These are phyloP conservation scores for Nansenia antarctica DNA, from an alignment of 2,113 vertebrate species.

Conservation along the genomic window DNA sequence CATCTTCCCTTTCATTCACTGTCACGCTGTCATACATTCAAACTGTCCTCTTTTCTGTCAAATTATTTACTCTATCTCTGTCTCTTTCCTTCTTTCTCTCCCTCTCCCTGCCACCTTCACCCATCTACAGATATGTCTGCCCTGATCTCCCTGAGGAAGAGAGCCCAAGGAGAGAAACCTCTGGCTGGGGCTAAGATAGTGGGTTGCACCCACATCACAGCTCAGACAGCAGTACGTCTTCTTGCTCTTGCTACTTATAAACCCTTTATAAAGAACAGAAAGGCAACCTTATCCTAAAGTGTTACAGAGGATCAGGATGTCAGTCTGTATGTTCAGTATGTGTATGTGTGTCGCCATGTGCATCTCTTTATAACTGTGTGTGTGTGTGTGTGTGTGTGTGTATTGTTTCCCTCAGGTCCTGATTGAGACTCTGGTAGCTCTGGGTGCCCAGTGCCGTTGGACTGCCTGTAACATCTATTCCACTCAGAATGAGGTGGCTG, in stretches of 20 bases:
- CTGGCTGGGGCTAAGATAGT: constrained; percentile 96
- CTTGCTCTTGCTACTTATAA: neutral
- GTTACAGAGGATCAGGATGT: no score
- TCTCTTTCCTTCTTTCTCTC: neutral
- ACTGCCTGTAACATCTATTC: constrained; percentile 98
- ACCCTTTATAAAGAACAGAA: no score
- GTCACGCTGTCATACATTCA: neutral
- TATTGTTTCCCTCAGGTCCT: constrained; percentile 78
- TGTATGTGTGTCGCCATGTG: no score
- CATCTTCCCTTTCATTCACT: neutral
- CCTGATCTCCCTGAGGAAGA: constrained; percentile 95
- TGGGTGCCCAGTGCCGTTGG: constrained; percentile 98
- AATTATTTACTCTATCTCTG: neutral
- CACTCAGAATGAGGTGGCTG: constrained; percentile 97
- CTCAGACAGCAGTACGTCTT: constrained; percentile 91
- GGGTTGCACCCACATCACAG: constrained; percentile 97
- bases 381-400: neutral
- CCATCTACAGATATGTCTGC: constrained; percentile 93
- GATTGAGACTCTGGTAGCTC: constrained; percentile 94
- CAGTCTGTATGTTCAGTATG: no score
- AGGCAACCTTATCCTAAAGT: no score
- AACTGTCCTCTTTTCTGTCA: neutral
- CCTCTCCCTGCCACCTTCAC: constrained; percentile 22
- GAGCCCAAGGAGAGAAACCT: constrained; percentile 97
- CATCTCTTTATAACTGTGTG: neutral